Conservation (phyloP, 2,797 vertebrate genomes). For the Onychomys arenicola region DNA sequence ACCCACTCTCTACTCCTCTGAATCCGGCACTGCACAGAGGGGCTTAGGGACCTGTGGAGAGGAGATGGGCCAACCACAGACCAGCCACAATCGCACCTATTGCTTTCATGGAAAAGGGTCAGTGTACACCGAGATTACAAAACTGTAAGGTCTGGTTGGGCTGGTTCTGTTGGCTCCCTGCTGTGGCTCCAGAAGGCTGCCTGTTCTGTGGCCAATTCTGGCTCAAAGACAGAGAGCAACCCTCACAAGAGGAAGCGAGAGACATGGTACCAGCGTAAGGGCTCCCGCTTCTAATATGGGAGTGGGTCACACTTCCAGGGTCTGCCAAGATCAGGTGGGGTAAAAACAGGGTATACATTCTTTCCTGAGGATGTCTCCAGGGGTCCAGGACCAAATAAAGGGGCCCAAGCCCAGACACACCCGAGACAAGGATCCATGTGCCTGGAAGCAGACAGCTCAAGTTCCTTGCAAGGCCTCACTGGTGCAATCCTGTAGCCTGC, state of each 20-base stretch:
- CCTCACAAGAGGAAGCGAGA: conserved; percentile 75
- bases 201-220: conserved; percentile 66
- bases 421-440: not conserved
- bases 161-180: conserved; percentile 62
- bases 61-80: not conserved
- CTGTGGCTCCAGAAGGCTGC: conserved; percentile 37
- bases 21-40: not conserved
- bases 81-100: not conserved
- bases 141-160: conserved; percentile 32
- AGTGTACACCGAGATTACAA: conserved; percentile 42
- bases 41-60: not conserved
- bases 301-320: conserved; percentile 38
- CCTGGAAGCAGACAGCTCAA: not conserved
- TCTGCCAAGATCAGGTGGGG: not conserved
- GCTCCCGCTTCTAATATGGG: not conserved
- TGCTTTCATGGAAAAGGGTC: conserved; percentile 38
- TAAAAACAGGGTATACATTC: conserved; percentile 11
- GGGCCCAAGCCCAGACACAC: not conserved
- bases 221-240: conserved; percentile 53
- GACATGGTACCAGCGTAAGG: conserved; percentile 44
- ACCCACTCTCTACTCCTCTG: not conserved
- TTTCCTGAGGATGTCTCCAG: conserved; percentile 16
- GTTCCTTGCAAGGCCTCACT: not conserved
- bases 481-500: not conserved
- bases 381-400: not conserved